phyloP scores from a whole-genome alignment of 2,797 vertebrate species.

The Heterohyrax brucei region DNA sequence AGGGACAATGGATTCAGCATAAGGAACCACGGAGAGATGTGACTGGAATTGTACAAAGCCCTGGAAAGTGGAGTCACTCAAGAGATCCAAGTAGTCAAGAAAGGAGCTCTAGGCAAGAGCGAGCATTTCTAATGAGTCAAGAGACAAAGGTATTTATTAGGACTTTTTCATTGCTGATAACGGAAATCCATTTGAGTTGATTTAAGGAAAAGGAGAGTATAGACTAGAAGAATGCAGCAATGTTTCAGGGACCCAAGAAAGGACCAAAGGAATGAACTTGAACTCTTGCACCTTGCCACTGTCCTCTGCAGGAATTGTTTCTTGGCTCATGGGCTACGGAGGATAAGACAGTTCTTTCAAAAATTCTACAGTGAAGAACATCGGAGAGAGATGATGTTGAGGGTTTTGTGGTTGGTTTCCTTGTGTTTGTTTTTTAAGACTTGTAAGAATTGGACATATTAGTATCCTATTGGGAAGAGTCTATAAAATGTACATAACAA shows the following conservation, averaged over 20 bases:
- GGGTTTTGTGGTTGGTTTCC: background rate
- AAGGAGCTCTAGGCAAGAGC: background rate
- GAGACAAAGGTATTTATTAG: background rate
- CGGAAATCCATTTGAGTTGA: background rate
- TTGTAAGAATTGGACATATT: background rate
- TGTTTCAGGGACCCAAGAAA: background rate
- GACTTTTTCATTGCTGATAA: background rate
- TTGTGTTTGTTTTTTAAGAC: background rate
- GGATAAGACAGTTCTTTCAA: constrained; percentile 11
- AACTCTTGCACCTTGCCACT: background rate
- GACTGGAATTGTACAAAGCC: background rate
- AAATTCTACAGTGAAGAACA: background rate
- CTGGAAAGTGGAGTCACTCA: background rate
- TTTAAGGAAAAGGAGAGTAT: background rate
- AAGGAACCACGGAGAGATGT: background rate
- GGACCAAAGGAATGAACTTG: background rate
- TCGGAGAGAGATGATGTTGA: background rate
- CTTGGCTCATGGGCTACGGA: background rate
- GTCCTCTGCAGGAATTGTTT: background rate
- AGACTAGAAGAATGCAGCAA: background rate
- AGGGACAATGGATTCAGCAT: background rate
- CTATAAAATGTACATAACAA: background rate
- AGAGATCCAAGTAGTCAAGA: background rate
- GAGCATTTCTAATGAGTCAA: background rate
- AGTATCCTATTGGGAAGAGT: background rate